A percentile compares a stretch with the other conserved stretches of the same genome.
Conservation (phyloP, 2,888 invertebrate species). For the Sinelater perroti region DNA sequence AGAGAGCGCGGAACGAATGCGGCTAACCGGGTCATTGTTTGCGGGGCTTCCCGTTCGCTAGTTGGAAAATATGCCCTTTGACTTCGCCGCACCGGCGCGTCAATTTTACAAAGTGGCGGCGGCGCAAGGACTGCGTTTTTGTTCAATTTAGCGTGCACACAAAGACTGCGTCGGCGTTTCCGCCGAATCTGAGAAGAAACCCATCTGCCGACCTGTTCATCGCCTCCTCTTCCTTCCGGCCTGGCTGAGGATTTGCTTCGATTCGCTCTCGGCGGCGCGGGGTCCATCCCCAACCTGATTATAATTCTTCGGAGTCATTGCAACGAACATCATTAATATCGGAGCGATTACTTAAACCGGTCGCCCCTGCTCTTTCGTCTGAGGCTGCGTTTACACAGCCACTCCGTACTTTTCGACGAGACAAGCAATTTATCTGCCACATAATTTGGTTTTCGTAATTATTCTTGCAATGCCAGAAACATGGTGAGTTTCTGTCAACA, state of each 20-base stretch:
- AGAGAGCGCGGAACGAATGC: constrained; percentile 30
- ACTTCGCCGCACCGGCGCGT: constrained; percentile 26
- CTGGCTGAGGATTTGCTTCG: neutral
- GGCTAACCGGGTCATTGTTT: constrained; percentile 40
- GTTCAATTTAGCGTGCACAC: constrained; percentile 24
- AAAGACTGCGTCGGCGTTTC: constrained; percentile 16
- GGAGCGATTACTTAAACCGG: constrained; percentile 28
- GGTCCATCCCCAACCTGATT: constrained; percentile 5
- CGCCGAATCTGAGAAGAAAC: constrained; percentile 7
- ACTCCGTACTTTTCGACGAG: constrained; percentile 30
- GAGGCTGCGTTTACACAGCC: constrained; percentile 34
- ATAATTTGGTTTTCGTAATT: constrained; percentile 35
- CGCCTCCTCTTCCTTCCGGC: constrained; percentile 1
- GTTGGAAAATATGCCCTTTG: constrained; percentile 35
- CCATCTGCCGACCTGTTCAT: neutral
- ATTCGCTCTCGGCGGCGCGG: neutral
- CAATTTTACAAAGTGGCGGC: constrained; percentile 27
- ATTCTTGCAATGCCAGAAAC: constrained; percentile 24
- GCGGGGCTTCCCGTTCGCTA: constrained; percentile 36
- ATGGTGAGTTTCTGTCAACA: constrained; percentile 14
- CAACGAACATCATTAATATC: constrained; percentile 27
- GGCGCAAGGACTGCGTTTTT: constrained; percentile 30
- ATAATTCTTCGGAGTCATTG: constrained; percentile 14
- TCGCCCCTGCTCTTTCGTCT: constrained; percentile 27
- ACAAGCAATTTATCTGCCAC: constrained; percentile 35